Evolutionary conservation across 1,140 invertebrate genomes (phyloP).

Genomic region (Drosophila kanapiae): DNA sequence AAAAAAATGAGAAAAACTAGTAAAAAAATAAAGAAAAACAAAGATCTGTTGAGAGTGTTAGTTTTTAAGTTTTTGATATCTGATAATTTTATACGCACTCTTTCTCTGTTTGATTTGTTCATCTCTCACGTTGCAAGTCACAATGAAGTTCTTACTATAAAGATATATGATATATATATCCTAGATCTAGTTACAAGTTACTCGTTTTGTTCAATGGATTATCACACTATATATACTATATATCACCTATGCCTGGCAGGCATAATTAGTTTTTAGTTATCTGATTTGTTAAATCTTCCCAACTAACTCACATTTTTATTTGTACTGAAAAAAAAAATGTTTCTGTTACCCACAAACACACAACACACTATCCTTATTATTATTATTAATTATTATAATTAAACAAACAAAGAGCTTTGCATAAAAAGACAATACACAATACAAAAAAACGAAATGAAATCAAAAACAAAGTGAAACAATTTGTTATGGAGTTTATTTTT

Average conservation of each 20-base stretch:
- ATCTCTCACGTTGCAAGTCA: slow-evolving; percentile 76
- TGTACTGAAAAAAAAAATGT: slow-evolving; percentile 70
- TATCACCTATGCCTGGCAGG: slow-evolving; percentile 47
- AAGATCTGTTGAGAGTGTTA: slow-evolving; percentile 50
- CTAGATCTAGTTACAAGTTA: slow-evolving; percentile 63
- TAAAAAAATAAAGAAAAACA: slow-evolving; percentile 8
- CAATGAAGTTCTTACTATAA: slow-evolving; percentile 70
- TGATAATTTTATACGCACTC: slow-evolving; percentile 50
- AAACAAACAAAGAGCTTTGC: slow-evolving; percentile 36
- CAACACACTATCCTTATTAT: slow-evolving; percentile 26
- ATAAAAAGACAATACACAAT: slow-evolving; percentile 24
- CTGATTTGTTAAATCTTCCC: slow-evolving; percentile 55
- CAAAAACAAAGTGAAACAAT: slow-evolving; percentile 18
- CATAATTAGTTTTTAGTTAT: slow-evolving; percentile 55
- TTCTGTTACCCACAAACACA: slow-evolving; percentile 50
- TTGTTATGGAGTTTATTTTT: slow-evolving; percentile 52
- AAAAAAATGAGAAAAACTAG: neutral
- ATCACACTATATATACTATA: slow-evolving; percentile 24
- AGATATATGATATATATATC: slow-evolving; percentile 40
- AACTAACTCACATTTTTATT: slow-evolving; percentile 62
- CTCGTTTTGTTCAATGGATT: slow-evolving; percentile 80
- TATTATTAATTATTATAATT: slow-evolving; percentile 45
- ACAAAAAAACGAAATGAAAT: slow-evolving; percentile 28
- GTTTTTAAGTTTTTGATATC: slow-evolving; percentile 43
- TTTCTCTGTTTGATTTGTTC: slow-evolving; percentile 78